These are phyloP conservation scores for Procambarus clarkii DNA, from an alignment of 1,140 invertebrate species.

Conservation along the genomic window DNA sequence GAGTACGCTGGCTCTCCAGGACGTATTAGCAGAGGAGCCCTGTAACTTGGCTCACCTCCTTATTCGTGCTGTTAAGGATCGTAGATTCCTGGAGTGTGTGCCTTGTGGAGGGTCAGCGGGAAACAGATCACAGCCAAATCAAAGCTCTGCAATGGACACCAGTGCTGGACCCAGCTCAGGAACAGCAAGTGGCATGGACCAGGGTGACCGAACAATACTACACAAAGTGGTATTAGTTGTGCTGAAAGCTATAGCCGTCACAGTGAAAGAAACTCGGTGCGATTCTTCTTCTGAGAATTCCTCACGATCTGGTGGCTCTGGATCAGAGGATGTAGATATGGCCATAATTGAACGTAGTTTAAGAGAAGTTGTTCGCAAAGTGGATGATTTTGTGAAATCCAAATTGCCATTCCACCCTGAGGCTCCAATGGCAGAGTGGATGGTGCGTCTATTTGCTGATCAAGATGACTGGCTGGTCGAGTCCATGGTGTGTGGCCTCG, in stretches of 20 bases:
- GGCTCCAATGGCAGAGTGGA: constrained; percentile 89
- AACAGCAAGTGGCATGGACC: constrained; percentile 41
- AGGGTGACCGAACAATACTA: constrained; percentile 82
- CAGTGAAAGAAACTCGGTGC: constrained; percentile 90
- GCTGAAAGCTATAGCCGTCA: constrained; percentile 91
- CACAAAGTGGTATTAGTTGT: constrained; percentile 90
- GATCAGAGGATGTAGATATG: constrained; percentile 86
- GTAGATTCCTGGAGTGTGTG: constrained; percentile 84
- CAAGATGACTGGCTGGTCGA: constrained; percentile 94
- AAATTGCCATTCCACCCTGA: constrained; percentile 90
- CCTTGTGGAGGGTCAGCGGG: constrained; percentile 78
- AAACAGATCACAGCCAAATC: constrained; percentile 72
- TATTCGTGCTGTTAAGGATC: constrained; percentile 89
- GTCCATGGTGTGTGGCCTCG: constrained; percentile 93
- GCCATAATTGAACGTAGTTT: constrained; percentile 90
- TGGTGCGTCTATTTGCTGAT: constrained; percentile 91
- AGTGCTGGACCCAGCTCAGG: constrained; percentile 55
- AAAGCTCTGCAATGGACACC: constrained; percentile 28
- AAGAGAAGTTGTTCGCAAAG: constrained; percentile 83
- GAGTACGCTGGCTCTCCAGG: constrained; percentile 90
- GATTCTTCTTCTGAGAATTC: constrained; percentile 84
- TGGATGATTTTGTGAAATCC: constrained; percentile 88
- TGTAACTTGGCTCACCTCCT: constrained; percentile 89
- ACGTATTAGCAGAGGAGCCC: constrained; percentile 89
- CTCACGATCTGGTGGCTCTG: constrained; percentile 72